These are phyloP conservation scores for Silurus meridionalis DNA, from an alignment of 2,113 vertebrate genomes.

Conservation along the genomic window DNA sequence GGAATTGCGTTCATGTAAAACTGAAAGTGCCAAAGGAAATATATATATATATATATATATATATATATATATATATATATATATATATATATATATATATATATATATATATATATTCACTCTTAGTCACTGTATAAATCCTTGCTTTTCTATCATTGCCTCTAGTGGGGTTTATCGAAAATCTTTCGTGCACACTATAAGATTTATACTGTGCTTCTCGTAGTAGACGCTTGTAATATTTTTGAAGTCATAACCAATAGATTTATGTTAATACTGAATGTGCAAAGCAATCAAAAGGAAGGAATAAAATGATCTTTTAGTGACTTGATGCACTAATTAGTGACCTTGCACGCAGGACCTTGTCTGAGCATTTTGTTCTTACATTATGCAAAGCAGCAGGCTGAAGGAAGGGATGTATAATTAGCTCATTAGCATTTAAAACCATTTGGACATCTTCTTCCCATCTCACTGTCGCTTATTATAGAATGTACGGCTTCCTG, in stretches of 20 bases:
- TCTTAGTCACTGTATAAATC: not conserved
- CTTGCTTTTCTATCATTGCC: not conserved
- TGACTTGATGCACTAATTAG: constrained; percentile 24
- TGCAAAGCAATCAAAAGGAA: not conserved
- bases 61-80: no score
- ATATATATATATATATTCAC: not conserved
- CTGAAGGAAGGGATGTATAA: constrained; percentile 39
- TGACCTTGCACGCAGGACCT: not conserved
- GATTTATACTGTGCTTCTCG: not conserved
- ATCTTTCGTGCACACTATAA: not conserved
- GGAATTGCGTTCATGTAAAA: not conserved
- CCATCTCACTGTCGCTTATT: constrained; percentile 10
- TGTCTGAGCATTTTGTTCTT: constrained; percentile 9
- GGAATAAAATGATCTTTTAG: constrained; percentile 3
- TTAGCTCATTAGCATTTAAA: constrained; percentile 50
- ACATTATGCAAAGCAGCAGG: constrained; percentile 48
- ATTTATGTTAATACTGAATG: not conserved
- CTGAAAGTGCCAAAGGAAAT: not conserved
- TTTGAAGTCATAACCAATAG: not conserved
- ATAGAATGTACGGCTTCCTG: constrained; percentile 22
- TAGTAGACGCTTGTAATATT: not conserved
- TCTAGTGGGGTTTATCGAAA: not conserved
- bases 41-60: no score
- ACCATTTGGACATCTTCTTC: constrained; percentile 33
- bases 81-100: not conserved